Conservation (phyloP, 2,113 vertebrate genomes). For the Gallinago jamesoni region DNA sequence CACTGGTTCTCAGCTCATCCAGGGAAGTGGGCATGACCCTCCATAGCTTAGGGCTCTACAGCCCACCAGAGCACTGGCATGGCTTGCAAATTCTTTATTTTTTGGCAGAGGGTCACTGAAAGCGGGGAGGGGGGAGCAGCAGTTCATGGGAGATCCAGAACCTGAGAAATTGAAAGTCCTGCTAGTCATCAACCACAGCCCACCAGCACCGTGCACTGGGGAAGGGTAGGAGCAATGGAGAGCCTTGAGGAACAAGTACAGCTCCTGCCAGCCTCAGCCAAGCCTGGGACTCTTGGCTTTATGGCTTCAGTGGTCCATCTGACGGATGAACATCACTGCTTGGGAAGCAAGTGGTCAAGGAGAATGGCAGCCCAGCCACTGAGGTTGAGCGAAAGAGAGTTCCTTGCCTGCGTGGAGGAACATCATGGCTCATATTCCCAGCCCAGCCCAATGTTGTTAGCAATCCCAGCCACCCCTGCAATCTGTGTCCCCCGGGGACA, state of each 20-base stretch:
- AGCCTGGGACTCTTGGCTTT: not conserved
- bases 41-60: not conserved
- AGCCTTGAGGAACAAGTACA: rapidly evolving
- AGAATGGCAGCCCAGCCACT: not conserved
- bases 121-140: not conserved
- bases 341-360: not conserved
- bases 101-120: not conserved
- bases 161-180: not conserved
- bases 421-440: not conserved
- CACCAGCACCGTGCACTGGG: not conserved
- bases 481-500: not conserved
- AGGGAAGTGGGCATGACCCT: rapidly evolving
- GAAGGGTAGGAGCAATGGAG: not conserved
- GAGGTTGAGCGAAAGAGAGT: not conserved
- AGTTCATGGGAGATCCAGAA: not conserved
- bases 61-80: rapidly evolving
- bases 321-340: rapidly evolving
- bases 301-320: not conserved
- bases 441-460: too few species aligned
- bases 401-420: not conserved
- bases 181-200: not conserved
- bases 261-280: not conserved
- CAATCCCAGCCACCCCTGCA: not conserved
- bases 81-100: not conserved
- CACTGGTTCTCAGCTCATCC: not conserved